Evolutionary conservation across 2,888 invertebrate genomes (phyloP), one percentile per base, ranked within the genome.

Genomic region (Sisyra nigra): DNA sequence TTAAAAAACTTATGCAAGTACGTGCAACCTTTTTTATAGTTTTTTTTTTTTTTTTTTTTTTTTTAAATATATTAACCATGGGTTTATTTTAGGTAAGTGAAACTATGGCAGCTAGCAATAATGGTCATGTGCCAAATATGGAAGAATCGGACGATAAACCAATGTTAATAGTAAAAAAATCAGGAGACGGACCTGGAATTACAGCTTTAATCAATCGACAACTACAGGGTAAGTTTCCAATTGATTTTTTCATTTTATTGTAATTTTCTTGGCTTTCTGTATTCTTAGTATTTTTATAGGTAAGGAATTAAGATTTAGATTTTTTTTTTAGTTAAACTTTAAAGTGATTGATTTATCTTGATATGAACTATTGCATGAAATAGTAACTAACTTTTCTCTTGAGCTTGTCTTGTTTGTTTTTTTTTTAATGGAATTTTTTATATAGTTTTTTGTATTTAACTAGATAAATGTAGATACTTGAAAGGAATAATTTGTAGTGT

Each of bases 1-100:
- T 87, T 39, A 83, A 85, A 59, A 87, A 87, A 60, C 69, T 87
- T 39, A 81, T 86, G 76, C 85, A 86, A 76, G 86, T 85, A 52
- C 58, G 61, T 51, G 61, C 63, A 62, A 47, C 42, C 44, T 48
- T 18, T 7, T 14, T 4, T 13, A 36, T 13, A 14, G 3, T 40
- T 5, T 40, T 31, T 13, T 14, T n/a, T 13, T 30, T 31, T 13
- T 4, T 40, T 15, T 40, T n/a, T 17, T n/a, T 14, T 9, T 14
- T 31, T 15, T 2, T 31, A 11, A 31, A 18, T 18, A 39, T 10
- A 18, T 19, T 11, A 11, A 34, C n/a, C 11, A 34, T 34, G 6
- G 2, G 8, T 5, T 30, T 14, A 7, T 58, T 62, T 3, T 62
- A 83, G 82, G 82, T 83, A 54, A 81, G 80, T 64, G 83, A 83